phyloP scores from a whole-genome alignment of 2,888 invertebrate genomes.

The Tetragonisca angustula region DNA sequence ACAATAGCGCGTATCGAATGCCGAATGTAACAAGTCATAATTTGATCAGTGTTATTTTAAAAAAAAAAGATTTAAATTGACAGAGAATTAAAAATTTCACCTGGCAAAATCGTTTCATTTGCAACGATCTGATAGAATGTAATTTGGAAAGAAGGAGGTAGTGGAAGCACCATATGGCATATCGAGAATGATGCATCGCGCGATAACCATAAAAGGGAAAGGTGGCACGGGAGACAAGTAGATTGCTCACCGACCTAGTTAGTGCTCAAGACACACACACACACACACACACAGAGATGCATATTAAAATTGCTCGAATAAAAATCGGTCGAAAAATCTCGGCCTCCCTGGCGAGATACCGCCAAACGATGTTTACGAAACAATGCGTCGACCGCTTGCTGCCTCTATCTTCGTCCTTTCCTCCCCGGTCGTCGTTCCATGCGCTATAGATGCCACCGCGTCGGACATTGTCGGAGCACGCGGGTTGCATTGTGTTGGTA shows the following conservation, averaged over 20 bases:
- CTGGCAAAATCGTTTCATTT: too few relatives aligned
- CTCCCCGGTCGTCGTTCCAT: constrained; percentile 1
- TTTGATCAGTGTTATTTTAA: too few relatives aligned
- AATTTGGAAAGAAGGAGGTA: neutral
- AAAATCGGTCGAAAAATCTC: constrained; percentile 64
- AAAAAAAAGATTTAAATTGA: too few relatives aligned
- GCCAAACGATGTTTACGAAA: constrained; percentile 79
- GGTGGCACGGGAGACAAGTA: constrained; percentile 9
- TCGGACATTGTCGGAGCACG: constrained; percentile 11
- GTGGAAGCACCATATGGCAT: too few relatives aligned
- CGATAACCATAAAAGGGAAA: constrained; percentile 25
- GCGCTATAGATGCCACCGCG: constrained; percentile 13
- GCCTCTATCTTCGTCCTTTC: constrained; percentile 4
- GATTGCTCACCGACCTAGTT: constrained; percentile 79
- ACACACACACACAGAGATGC: constrained; percentile 67
- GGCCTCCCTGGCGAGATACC: constrained; percentile 61
- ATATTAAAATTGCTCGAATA: constrained; percentile 83
- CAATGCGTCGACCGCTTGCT: constrained; percentile 63
- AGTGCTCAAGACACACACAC: constrained; percentile 66
- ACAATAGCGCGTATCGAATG: too few relatives aligned
- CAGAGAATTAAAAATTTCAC: too few relatives aligned
- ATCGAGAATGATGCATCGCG: constrained; percentile 6
- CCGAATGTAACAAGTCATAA: too few relatives aligned
- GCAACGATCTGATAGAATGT: too few relatives aligned
- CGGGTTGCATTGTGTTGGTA: neutral